Evolutionary conservation across 1,140 invertebrate genomes (phyloP), one percentile per base, ranked within the genome.

Genomic region (Listronotus bonariensis): DNA sequence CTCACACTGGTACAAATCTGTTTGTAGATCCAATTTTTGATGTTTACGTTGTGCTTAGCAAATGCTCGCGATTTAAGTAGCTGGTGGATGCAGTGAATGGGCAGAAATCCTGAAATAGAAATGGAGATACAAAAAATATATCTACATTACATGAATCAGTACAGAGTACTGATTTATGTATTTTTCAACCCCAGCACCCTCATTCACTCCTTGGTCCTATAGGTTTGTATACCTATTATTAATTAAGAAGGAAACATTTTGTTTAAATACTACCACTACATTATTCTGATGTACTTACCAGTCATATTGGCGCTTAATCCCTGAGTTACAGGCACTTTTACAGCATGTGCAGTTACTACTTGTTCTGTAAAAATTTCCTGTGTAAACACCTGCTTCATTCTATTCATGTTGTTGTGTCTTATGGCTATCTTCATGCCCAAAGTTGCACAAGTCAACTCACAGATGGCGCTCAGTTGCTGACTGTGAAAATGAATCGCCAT

Each of bases 291-390:
- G n/a, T 26, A 6, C 32, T 57, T 62, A 65, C 70, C 96, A 87
- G 85, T 69, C 57, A 97, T 92, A 63, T 90, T 91, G 17, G 91
- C 93, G 80, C 92, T 97, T 6, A 99, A 81, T 74, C 90, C 90
- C 0, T 87, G 85, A 0, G 96, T 99, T 0, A 98, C 96, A 0
- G 95, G 93, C 15, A 99, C 95, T 77, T 95, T 95, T 0, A 98
- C 92, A 1, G 96, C 96, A 81, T 97, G 95, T 15, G 93, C 85
- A 0, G 96, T 95, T 0, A 99, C 94, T 36, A 98, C 94, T 83
- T 97, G 95, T 80, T 99, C 96, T 1, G 95, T 97, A 77, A 99
- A 98, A 68, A 99, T 93, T 76, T 98, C 95, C 74, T 96, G 93
- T 2, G 92, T 98, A 74, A 99, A 98, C 31, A 98, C 93, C 72